A percentile compares a stretch with the other conserved stretches of the same genome.
Conservation (phyloP, 1,140 invertebrate species). For the Druon quercuslanigerum region DNA sequence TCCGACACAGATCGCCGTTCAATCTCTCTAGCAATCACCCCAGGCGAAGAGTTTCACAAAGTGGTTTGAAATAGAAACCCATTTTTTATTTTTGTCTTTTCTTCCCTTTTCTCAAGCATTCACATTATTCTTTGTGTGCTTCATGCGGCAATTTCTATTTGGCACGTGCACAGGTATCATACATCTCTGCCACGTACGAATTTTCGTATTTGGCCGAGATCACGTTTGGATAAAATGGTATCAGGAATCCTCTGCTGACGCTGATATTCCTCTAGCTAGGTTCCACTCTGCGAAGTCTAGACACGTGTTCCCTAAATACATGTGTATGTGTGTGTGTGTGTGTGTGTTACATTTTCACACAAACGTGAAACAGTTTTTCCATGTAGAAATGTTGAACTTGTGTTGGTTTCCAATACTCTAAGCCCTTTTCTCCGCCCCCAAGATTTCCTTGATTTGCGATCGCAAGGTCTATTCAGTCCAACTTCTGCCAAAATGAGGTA, state of each 20-base stretch:
- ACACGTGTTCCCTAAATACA: slow-evolving; percentile 7
- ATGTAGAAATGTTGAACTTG: not conserved
- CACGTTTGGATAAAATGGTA: slow-evolving; percentile 73
- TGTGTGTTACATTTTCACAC: not conserved
- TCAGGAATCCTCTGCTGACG: slow-evolving; percentile 39
- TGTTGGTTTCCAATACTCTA: not conserved
- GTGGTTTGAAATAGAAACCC: no score
- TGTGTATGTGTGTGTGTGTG: slow-evolving; percentile 7
- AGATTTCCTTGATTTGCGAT: slow-evolving; percentile 18
- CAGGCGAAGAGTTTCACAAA: no score
- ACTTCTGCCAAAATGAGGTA: slow-evolving; percentile 2
- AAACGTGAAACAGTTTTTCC: not conserved
- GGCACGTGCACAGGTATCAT: slow-evolving; percentile 29
- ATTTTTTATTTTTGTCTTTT: not conserved
- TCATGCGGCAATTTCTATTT: slow-evolving; percentile 17
- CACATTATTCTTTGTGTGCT: not conserved
- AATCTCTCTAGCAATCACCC: no score
- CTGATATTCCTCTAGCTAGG: slow-evolving; percentile 21
- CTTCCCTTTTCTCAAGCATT: not conserved
- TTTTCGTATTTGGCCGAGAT: slow-evolving; percentile 70
- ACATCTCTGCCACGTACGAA: slow-evolving; percentile 63
- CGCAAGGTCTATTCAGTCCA: not conserved
- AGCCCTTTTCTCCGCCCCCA: not conserved
- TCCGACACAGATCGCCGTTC: no score
- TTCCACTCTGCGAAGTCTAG: slow-evolving; percentile 35